Evolutionary conservation across 1,140 invertebrate species (phyloP).

Genomic region (Euura lappo): DNA sequence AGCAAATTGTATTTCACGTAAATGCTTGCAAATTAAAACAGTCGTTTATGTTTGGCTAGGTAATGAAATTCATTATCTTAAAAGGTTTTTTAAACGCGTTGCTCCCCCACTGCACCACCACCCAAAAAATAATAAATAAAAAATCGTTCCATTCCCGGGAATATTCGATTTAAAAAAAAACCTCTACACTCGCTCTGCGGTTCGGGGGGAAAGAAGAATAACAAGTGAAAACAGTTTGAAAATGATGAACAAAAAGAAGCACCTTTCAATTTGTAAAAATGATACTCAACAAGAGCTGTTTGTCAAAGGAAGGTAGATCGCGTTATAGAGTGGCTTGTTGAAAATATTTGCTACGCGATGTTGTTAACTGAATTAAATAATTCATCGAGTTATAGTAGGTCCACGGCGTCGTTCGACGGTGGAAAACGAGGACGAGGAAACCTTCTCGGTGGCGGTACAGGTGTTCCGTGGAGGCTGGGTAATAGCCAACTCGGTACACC

Average conservation of each 20-base stretch:
- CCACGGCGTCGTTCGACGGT: background rate
- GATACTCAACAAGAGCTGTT: too few relatives aligned
- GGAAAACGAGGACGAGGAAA: background rate
- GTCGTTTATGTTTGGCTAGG: background rate
- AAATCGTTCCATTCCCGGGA: too few relatives aligned
- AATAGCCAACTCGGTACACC: conserved; percentile 6
- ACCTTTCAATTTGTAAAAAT: too few relatives aligned
- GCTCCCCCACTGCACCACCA: too few relatives aligned
- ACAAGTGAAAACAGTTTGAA: too few relatives aligned
- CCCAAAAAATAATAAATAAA: too few relatives aligned
- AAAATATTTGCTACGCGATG: conserved; percentile 1
- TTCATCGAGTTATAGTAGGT: background rate
- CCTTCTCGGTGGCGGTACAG: background rate
- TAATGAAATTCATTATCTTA: background rate
- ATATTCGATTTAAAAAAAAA: too few relatives aligned
- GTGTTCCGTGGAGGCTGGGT: background rate
- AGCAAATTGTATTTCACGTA: background rate
- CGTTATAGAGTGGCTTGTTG: background rate
- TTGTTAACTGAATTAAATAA: background rate
- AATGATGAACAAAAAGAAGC: too few relatives aligned
- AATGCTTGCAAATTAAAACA: conserved; percentile 3
- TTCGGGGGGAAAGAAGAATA: too few relatives aligned
- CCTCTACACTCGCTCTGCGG: too few relatives aligned
- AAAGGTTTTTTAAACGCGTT: background rate
- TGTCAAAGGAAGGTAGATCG: too few relatives aligned